Evolutionary conservation across 2,113 vertebrate genomes (phyloP).

Genomic region (Brienomyrus longianalis): DNA sequence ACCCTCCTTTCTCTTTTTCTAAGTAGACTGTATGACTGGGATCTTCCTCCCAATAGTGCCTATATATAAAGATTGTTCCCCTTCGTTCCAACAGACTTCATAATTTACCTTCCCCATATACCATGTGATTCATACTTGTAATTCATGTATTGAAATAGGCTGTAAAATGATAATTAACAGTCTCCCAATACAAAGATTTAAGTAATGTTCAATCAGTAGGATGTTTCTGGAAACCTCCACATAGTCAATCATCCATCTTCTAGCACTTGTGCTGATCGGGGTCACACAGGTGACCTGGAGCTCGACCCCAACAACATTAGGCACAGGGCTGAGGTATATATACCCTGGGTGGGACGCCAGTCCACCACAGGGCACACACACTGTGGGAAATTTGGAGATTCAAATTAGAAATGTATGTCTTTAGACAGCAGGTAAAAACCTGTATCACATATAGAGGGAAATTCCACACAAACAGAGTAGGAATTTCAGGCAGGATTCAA

Average conservation of each 20-base stretch:
- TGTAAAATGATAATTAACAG: neutral
- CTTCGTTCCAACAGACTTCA: neutral
- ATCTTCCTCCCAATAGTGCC: neutral
- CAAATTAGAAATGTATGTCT: neutral
- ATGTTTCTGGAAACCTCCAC: neutral
- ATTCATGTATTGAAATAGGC: neutral
- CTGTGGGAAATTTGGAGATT: neutral
- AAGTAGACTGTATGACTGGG: neutral
- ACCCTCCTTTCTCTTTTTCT: neutral
- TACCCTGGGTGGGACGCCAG: neutral
- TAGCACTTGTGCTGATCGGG: neutral
- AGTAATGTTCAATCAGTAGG: neutral
- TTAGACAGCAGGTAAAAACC: neutral
- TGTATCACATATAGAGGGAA: neutral
- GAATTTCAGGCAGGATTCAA: neutral
- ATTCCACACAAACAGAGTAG: neutral
- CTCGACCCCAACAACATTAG: neutral
- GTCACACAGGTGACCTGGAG: neutral
- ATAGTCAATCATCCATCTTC: neutral
- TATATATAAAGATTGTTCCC: neutral
- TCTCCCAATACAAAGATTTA: neutral
- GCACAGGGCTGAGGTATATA: neutral
- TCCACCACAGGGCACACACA: neutral
- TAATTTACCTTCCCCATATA: neutral
- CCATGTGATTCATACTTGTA: neutral